Percentiles rank a stretch among this genome's conserved stretches.
phyloP scores from a whole-genome alignment of 2,113 vertebrate genomes.

The Osmerus mordax region DNA sequence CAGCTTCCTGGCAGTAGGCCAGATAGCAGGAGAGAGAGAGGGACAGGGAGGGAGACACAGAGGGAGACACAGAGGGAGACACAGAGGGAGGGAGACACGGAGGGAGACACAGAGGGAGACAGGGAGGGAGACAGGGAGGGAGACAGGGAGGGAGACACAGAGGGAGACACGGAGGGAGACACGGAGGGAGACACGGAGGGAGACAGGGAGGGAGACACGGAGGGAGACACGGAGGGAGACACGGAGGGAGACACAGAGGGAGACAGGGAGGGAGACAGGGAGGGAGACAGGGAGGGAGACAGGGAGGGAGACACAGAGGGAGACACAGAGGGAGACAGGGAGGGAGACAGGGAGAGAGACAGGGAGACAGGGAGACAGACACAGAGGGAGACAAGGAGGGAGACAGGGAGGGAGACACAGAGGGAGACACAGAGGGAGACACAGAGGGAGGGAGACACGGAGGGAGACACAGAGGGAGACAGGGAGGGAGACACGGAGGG shows the following conservation, averaged over 20 bases:
- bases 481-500: not conserved
- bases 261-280: not conserved
- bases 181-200: not conserved
- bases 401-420: not conserved
- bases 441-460: too few relatives aligned
- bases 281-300: too few relatives aligned
- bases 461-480: not conserved
- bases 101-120: not conserved
- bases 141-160: too few relatives aligned
- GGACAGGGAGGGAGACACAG: too few relatives aligned
- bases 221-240: not conserved
- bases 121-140: not conserved
- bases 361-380: too few relatives aligned
- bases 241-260: too few relatives aligned
- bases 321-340: not conserved
- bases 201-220: not conserved
- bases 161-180: not conserved
- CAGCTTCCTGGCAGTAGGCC: too few relatives aligned
- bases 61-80: too few relatives aligned
- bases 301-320: not conserved
- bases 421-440: too few relatives aligned
- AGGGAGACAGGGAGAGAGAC: too few relatives aligned
- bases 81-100: too few relatives aligned
- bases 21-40: too few relatives aligned
- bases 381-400: not conserved